phyloP scores from a whole-genome alignment of 2,113 vertebrate genomes.

The Corythornis madagascariensis region DNA sequence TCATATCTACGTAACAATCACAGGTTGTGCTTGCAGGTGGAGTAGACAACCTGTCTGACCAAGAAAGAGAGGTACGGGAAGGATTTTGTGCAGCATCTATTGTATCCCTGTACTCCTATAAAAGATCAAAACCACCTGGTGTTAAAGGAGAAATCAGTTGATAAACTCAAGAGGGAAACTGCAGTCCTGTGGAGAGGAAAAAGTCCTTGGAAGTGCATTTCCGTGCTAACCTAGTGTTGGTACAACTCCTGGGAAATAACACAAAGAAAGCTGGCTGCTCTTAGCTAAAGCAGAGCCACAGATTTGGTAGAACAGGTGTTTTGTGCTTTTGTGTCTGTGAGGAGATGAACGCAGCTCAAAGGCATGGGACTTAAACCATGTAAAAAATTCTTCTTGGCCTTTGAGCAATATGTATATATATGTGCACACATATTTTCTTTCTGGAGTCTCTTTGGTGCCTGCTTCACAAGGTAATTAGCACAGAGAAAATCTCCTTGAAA shows the following conservation, averaged over 20 bases:
- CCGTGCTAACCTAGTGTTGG: background rate
- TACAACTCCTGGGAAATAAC: background rate
- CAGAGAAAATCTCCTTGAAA: background rate
- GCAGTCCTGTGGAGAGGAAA: background rate
- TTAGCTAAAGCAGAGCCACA: background rate
- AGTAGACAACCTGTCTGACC: accelerated
- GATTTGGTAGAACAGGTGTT: background rate
- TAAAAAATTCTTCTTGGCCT: background rate
- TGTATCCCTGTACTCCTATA: background rate
- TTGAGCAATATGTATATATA: background rate
- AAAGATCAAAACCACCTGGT: background rate
- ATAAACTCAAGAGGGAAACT: background rate
- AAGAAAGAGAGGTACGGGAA: background rate
- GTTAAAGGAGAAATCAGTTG: background rate
- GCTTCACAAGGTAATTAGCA: slow-evolving; percentile 36
- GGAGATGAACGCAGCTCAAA: background rate
- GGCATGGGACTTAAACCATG: background rate
- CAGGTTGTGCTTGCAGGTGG: accelerated
- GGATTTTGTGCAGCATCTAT: background rate
- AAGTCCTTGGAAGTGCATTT: background rate
- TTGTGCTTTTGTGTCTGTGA: background rate
- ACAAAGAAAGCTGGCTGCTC: background rate
- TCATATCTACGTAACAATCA: background rate
- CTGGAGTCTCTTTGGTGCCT: background rate
- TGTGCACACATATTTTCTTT: background rate